Conservation (phyloP, 2,797 vertebrate species). For the Thaleichthys pacificus region DNA sequence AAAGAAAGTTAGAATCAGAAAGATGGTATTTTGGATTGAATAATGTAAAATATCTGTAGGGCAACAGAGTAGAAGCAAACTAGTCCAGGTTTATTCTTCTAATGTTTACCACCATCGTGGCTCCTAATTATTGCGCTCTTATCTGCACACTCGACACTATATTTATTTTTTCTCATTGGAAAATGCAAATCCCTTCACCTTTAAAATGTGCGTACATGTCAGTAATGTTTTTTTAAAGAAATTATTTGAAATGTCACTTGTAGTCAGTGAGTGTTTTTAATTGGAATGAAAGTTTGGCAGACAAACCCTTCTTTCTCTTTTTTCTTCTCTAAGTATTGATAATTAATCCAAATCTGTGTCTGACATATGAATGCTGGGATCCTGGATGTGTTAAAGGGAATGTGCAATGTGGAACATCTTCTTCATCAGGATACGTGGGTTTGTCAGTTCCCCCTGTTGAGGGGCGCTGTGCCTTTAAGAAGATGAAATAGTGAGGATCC, state of each 20-base stretch:
- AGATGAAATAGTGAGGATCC: conserved; percentile 75
- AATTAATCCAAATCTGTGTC: conserved; percentile 56
- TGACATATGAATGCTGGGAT: conserved; percentile 49
- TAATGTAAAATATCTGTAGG: conserved; percentile 95
- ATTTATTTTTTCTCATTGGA: conserved; percentile 66
- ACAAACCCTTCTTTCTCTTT: conserved; percentile 51
- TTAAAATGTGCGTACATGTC: conserved; percentile 55
- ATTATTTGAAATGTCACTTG: conserved; percentile 55
- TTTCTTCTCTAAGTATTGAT: conserved; percentile 44
- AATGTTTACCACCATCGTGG: conserved; percentile 70
- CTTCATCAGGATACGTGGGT: conserved; percentile 51
- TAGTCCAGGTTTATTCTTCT: conserved; percentile 79
- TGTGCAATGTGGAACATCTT: conserved; percentile 37
- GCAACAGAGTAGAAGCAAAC: conserved; percentile 81
- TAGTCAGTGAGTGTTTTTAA: conserved; percentile 63
- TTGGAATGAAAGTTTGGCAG: conserved; percentile 57
- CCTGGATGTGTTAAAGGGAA: conserved; percentile 57
- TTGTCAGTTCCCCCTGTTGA: conserved; percentile 51
- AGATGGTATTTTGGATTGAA: conserved; percentile 95
- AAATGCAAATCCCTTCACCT: conserved; percentile 69
- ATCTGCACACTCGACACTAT: conserved; percentile 66
- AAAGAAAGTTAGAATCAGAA: conserved; percentile 90
- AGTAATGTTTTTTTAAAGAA: conserved; percentile 54
- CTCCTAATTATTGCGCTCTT: conserved; percentile 71
- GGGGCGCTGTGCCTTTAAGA: conserved; percentile 60